Conservation (phyloP, 2,888 invertebrate genomes). For the Listrodromus nycthemerus region DNA sequence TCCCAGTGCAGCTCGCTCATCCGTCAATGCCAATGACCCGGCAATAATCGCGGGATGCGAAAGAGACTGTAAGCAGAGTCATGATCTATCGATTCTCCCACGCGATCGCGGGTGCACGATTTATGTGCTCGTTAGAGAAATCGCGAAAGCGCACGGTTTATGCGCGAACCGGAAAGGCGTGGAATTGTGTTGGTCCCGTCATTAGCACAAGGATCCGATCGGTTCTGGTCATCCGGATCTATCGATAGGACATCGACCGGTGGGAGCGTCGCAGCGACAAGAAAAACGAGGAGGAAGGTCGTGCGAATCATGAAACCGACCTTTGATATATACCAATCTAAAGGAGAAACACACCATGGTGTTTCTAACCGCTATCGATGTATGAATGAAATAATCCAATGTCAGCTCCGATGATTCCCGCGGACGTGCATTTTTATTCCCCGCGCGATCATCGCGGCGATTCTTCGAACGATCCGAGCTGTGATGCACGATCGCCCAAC, state of each 20-base stretch:
- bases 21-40: constrained; percentile 56
- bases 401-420: constrained; percentile 13
- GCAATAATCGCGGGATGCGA: constrained; percentile 35
- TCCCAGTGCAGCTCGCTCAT: background rate
- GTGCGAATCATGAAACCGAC: constrained; percentile 69
- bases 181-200: background rate
- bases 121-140: background rate
- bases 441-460: constrained; percentile 9
- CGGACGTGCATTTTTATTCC: constrained; percentile 17
- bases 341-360: constrained; percentile 10
- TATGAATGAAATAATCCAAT: constrained; percentile 35
- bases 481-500: constrained; percentile 52
- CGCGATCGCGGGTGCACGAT: background rate
- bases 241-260: constrained; percentile 9
- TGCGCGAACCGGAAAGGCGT: constrained; percentile 17
- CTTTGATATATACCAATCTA: constrained; percentile 62
- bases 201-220: background rate
- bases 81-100: constrained; percentile 48
- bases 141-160: background rate
- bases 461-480: background rate
- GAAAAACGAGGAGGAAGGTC: constrained; percentile 59
- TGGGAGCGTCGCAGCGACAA: constrained; percentile 13
- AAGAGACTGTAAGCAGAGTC: constrained; percentile 7
- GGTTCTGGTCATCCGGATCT: constrained; percentile 14
- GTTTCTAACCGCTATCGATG: constrained; percentile 1